Base-by-base conservation (phyloP, 2,888 invertebrate genomes). In the Apantesis nais region DNA sequence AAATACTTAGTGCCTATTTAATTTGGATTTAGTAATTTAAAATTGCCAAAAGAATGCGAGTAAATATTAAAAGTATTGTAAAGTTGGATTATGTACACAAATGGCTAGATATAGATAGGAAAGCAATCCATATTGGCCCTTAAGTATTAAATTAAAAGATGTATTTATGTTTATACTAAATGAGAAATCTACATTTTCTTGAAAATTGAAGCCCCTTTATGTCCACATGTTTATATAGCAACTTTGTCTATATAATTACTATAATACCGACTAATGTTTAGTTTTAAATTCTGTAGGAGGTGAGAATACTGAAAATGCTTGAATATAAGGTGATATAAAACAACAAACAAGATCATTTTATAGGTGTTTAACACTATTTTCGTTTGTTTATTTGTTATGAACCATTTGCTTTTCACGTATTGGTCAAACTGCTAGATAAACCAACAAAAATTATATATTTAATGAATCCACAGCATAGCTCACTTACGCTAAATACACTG, bases 251-350 rank as follows among this genome's bases (percentile, higher is more conserved):
- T 22, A 22, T 4, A 25, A 19, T 7, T 5, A 29, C 3, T 8
- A 44, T 5, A 22, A 41, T 58, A 16, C 16, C 39, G 44, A 82
- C 82, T 82, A 86, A 88, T 83, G 68, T 78, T 55, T 72, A 78
- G 79, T 84, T 88, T 85, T 84, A 55, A 82, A 83, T 88, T 86
- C 84, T 85, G 78, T 89, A 89, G 89, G 87, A 86, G 87, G 86
- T 85, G 88, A 78, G 76, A 85, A 86, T 86, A 81, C 85, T 84
- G 88, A 79, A 75, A 86, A 86, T 86, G 81, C 85, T 81, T 88
- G 84, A 87, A 76, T 80, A 81, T 73, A 80, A 88, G 88, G 88
- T 88, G 88, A 88, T 81, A 80, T 72, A 68, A 72, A 71, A 69
- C 65, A 65, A 75, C 62, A 75, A 66, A 75, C 73, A 69, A 72